Evolutionary conservation across 2,888 invertebrate genomes (phyloP), one percentile per base, ranked within the genome.

Genomic region (Cantharis rufa): DNA sequence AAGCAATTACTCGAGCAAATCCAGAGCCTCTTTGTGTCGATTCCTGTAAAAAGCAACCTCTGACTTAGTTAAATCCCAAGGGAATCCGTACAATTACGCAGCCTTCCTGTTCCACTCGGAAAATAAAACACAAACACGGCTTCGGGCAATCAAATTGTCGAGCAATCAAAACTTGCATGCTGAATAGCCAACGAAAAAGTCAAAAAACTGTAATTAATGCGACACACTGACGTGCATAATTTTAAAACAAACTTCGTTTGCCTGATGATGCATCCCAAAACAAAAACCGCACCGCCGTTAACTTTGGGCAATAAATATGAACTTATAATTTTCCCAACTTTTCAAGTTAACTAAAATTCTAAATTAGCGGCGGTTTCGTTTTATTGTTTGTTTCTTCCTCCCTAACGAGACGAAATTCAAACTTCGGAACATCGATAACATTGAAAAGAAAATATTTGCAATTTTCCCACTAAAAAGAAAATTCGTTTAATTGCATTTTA

Each of bases 1-100:
- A 75, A 75, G 78, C 78, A 78, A 78, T 78, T 78, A 78, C 78
- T 78, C 75, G 75, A 78, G 75, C 75, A 75, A 77, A 78, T 75
- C 75, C 78, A 63, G 72, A 69, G 69, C 75, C 77, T 76, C 73
- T 74, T 76, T 78, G 72, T 76, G 78, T 74, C 69, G 74, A 70
- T 73, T 73, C 74, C 71, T 66, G 76, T 76, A 78, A 78, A 78
- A 78, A 74, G 72, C 74, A 73, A 62, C 70, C 73, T 72, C 73
- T 71, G 72, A 78, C 76, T 78, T 78, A 68, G 76, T 74, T 70
- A 76, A 66, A 61, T 78, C 78, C 76, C 74, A 21, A 13, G 76
- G 76, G 78, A 71, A 16, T 32, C 66, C 32, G 62, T 27, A 74
- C 78, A 78, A 78, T 78, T 78, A 78, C 78, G 63, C 48, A 62